These are phyloP conservation scores for Parnassius apollo DNA, from an alignment of 2,888 invertebrate genomes.

Conservation along the genomic window DNA sequence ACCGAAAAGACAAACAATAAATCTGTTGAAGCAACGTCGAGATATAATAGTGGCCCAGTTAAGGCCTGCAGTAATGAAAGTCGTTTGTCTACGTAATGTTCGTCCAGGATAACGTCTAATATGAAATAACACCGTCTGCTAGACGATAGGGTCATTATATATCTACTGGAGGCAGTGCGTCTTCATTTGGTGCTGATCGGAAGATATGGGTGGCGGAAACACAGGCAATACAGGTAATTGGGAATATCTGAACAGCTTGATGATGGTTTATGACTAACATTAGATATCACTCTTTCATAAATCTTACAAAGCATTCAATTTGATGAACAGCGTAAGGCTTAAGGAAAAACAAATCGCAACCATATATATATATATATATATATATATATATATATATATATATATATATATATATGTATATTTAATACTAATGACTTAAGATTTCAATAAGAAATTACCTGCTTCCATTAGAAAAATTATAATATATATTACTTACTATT, in stretches of 20 bases:
- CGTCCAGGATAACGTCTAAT: slow-evolving; percentile 65
- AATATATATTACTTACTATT: too few relatives aligned
- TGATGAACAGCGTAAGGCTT: too few relatives aligned
- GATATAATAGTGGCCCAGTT: slow-evolving; percentile 35
- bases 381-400: not conserved
- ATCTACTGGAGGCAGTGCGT: slow-evolving; percentile 40
- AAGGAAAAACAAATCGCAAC: too few relatives aligned
- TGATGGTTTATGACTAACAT: not conserved
- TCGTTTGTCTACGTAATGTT: slow-evolving; percentile 70
- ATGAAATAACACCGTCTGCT: slow-evolving; percentile 63
- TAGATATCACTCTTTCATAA: not conserved
- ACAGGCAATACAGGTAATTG: slow-evolving; percentile 24
- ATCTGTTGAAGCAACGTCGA: slow-evolving; percentile 29
- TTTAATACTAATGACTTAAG: too few relatives aligned
- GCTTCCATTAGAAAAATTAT: too few relatives aligned
- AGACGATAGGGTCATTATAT: slow-evolving; percentile 59
- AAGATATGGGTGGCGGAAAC: slow-evolving; percentile 49
- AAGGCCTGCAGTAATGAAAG: slow-evolving; percentile 56
- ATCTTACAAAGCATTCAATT: not conserved
- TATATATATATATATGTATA: too few relatives aligned
- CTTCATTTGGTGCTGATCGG: slow-evolving; percentile 55
- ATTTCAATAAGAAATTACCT: too few relatives aligned
- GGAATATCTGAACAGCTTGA: slow-evolving; percentile 10
- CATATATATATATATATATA: not conserved
- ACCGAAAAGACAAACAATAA: slow-evolving; percentile 28